These are phyloP conservation scores for Microctonus hyperodae DNA, from an alignment of 2,888 invertebrate genomes.

Conservation along the genomic window DNA sequence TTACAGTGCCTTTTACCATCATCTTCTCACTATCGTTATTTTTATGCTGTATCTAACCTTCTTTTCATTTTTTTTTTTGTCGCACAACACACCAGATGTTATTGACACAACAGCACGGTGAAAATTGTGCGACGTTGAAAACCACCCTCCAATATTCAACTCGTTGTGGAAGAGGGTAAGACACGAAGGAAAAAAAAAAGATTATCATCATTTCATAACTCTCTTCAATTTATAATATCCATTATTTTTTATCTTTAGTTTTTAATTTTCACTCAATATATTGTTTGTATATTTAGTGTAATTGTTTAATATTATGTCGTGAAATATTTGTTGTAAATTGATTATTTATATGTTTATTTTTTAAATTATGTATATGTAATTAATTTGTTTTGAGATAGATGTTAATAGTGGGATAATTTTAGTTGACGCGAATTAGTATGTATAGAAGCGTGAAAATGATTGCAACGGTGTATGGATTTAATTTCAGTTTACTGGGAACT, in stretches of 20 bases:
- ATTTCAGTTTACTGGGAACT: too few relatives aligned
- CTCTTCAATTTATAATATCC: not conserved
- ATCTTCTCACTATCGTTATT: not conserved
- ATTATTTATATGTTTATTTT: too few relatives aligned
- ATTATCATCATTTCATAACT: conserved; percentile 19
- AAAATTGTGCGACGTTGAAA: conserved; percentile 6
- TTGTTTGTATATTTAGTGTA: too few relatives aligned
- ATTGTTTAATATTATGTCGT: too few relatives aligned
- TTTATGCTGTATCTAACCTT: not conserved
- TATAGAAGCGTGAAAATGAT: too few relatives aligned
- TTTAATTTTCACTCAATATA: not conserved
- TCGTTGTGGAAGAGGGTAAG: not conserved
- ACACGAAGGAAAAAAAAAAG: not conserved
- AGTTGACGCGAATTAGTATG: too few relatives aligned
- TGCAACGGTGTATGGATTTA: too few relatives aligned
- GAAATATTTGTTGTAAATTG: too few relatives aligned
- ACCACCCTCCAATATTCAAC: not conserved
- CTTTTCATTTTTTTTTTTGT: not conserved
- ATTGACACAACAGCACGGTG: conserved; percentile 21
- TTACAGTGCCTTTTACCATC: not conserved
- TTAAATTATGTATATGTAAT: too few relatives aligned
- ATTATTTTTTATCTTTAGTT: not conserved
- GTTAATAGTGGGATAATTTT: too few relatives aligned
- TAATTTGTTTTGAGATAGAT: too few relatives aligned
- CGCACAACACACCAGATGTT: conserved; percentile 27